Evolutionary conservation across 2,888 invertebrate genomes (phyloP).

Genomic region (Oscheius sp.): DNA sequence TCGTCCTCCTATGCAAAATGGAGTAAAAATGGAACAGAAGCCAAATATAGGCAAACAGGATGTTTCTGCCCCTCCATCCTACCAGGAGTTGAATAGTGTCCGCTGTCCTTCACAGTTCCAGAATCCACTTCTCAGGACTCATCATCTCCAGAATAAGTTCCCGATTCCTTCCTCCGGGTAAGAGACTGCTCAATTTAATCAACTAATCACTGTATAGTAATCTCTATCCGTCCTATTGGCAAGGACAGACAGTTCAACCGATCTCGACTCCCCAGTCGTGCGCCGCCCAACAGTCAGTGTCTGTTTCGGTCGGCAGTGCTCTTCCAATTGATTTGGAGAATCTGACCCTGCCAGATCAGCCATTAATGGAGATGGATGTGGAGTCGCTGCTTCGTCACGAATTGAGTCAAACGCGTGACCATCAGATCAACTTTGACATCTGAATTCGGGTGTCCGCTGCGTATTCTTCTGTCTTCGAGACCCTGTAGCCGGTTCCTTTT

Average conservation of each 20-base stretch:
- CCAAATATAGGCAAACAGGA: conserved; percentile 43
- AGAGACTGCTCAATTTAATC: conserved; percentile 14
- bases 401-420: conserved; percentile 51
- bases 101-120: conserved; percentile 54
- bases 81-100: conserved; percentile 63
- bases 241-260: conserved; percentile 21
- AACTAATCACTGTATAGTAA: neutral
- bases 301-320: conserved; percentile 35
- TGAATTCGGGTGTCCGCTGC: conserved; percentile 29
- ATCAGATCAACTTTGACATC: conserved; percentile 57
- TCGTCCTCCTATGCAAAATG: conserved; percentile 30
- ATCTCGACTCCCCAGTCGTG: conserved; percentile 44
- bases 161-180: conserved; percentile 24
- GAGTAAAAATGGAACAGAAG: conserved; percentile 40
- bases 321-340: conserved; percentile 67
- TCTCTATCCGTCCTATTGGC: conserved; percentile 26
- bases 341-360: conserved; percentile 61
- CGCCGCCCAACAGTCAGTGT: conserved; percentile 42
- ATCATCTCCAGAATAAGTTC: conserved; percentile 25
- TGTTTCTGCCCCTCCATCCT: conserved; percentile 55
- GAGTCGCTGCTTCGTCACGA: conserved; percentile 65
- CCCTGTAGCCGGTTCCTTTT: conserved; percentile 22
- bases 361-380: conserved; percentile 60
- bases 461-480: conserved; percentile 15
- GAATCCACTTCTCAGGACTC: conserved; percentile 63